phyloP scores from a whole-genome alignment of 2,113 vertebrate species.

The Hippocampus abdominalis region DNA sequence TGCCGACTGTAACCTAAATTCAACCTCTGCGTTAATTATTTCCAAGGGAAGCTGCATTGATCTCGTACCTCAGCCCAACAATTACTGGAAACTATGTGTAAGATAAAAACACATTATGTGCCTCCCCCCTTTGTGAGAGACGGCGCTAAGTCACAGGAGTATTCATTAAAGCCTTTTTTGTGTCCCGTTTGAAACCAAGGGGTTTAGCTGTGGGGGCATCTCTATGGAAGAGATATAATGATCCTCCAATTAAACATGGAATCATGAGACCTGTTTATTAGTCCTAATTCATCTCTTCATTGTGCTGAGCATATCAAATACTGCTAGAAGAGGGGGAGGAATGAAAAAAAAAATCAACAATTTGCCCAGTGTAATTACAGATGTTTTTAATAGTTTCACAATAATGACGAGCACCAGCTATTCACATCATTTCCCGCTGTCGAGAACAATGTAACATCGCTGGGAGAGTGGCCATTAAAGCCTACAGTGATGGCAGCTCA shows the following conservation, averaged over 20 bases:
- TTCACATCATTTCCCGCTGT: constrained; percentile 67
- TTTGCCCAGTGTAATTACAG: constrained; percentile 69
- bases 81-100: constrained; percentile 62
- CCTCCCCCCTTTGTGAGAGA: constrained; percentile 59
- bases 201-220: constrained; percentile 67
- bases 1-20: constrained; percentile 25
- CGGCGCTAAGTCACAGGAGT: constrained; percentile 70
- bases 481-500: constrained; percentile 60
- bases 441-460: constrained; percentile 63
- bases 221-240: constrained; percentile 70
- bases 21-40: constrained; percentile 45
- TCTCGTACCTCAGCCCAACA: constrained; percentile 60
- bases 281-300: constrained; percentile 71
- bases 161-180: constrained; percentile 73
- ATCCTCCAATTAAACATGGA: constrained; percentile 73
- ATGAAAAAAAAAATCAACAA: constrained; percentile 51
- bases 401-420: constrained; percentile 65
- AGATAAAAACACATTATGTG: constrained; percentile 61
- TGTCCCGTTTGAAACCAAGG: constrained; percentile 68
- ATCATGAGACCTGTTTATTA: constrained; percentile 73
- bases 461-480: constrained; percentile 69
- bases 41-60: constrained; percentile 36
- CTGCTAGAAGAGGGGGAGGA: constrained; percentile 4
- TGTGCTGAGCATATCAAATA: constrained; percentile 72
- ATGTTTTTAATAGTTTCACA: constrained; percentile 76